Evolutionary conservation across 2,797 vertebrate genomes (phyloP).

Genomic region (Protonibea diacanthus): DNA sequence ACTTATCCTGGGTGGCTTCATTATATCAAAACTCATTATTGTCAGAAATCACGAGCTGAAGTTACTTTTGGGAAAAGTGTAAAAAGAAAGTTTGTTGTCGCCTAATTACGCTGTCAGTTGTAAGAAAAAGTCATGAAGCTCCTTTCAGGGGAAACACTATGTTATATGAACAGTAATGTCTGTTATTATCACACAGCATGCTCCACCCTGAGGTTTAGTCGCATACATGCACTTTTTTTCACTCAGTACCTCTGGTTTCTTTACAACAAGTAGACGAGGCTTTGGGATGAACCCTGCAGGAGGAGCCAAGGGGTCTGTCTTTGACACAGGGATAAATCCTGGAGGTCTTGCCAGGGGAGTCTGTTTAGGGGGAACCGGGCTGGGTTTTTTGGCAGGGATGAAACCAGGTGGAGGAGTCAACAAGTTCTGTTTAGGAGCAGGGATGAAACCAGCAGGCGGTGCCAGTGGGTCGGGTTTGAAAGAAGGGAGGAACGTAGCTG

Average conservation of each 20-base stretch:
- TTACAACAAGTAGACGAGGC: conserved; percentile 64
- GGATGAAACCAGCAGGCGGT: conserved; percentile 76
- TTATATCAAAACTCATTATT: conserved; percentile 13
- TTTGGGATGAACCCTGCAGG: conserved; percentile 87
- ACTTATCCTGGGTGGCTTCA: conserved; percentile 37
- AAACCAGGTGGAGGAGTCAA: conserved; percentile 81
- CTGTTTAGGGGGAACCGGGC: conserved; percentile 59
- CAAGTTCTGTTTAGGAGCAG: conserved; percentile 64
- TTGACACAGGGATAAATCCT: conserved; percentile 76
- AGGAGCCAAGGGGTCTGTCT: conserved; percentile 76
- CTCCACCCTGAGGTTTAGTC: conserved; percentile 43
- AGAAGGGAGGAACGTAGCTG: conserved; percentile 57
- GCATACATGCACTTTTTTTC: conserved; percentile 58
- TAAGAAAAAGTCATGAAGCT: neutral
- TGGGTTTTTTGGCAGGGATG: conserved; percentile 78
- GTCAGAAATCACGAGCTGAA: conserved; percentile 4
- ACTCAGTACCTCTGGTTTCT: conserved; percentile 83
- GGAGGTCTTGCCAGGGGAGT: conserved; percentile 64
- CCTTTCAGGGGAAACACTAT: neutral
- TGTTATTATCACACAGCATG: conserved; percentile 53
- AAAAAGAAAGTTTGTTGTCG: neutral
- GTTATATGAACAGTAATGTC: conserved; percentile 1
- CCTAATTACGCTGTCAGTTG: neutral
- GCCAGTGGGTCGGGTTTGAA: conserved; percentile 64
- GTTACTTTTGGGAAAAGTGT: neutral